A percentile compares a stretch with the other conserved stretches of the same genome.
Conservation (phyloP, 2,113 vertebrate genomes). For the Syrmaticus mikado region DNA sequence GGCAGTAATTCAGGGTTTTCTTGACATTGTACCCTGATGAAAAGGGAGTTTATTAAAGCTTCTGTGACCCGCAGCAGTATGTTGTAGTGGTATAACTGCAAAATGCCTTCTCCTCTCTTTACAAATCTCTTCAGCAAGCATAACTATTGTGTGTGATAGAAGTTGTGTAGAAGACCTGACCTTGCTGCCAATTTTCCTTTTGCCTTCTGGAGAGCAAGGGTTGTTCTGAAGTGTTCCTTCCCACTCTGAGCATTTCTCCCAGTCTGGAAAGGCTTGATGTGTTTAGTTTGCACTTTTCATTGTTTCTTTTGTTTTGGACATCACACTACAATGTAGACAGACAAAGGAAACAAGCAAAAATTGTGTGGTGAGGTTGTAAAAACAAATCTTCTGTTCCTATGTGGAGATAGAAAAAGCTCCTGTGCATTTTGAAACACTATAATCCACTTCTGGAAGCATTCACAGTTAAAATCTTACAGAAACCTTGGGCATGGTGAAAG, state of each 20-base stretch:
- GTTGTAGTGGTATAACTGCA: not conserved
- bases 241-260: not conserved
- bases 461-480: not conserved
- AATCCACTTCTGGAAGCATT: not conserved
- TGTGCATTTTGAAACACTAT: not conserved
- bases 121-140: not conserved
- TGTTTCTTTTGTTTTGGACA: not conserved
- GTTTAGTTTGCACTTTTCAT: accelerated
- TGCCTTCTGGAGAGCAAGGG: not conserved
- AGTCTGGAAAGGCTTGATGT: not conserved
- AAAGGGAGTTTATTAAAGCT: not conserved
- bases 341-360: not conserved
- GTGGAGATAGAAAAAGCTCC: not conserved
- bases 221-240: not conserved
- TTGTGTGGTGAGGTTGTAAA: not conserved
- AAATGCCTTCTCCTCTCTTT: not conserved
- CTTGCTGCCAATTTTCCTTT: not conserved
- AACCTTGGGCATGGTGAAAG: accelerated
- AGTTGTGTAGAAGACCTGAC: not conserved
- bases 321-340: not conserved
- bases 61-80: not conserved
- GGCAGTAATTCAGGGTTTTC: not conserved
- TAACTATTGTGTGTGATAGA: accelerated
- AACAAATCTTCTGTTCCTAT: not conserved
- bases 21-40: not conserved